These are phyloP conservation scores for Nannoperca australis DNA, from an alignment of 2,797 vertebrate species.

Conservation along the genomic window DNA sequence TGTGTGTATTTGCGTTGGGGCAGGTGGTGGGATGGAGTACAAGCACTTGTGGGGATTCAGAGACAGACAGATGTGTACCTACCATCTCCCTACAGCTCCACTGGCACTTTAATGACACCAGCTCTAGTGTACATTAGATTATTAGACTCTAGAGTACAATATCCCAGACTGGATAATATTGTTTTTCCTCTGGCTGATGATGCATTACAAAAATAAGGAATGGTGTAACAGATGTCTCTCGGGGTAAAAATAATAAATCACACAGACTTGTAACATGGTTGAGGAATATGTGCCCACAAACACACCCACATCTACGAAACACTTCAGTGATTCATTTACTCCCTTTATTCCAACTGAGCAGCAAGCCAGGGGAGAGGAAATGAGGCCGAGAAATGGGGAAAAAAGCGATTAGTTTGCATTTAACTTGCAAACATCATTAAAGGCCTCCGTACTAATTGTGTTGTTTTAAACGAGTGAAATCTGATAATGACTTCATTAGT, in stretches of 20 bases:
- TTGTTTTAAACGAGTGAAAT: constrained; percentile 84
- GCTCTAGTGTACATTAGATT: constrained; percentile 84
- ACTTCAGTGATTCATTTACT: constrained; percentile 81
- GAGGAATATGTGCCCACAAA: constrained; percentile 68
- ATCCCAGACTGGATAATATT: constrained; percentile 86
- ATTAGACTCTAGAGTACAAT: constrained; percentile 86
- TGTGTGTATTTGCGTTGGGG: constrained; percentile 44
- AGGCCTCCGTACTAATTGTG: constrained; percentile 81
- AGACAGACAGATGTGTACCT: constrained; percentile 76
- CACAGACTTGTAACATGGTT: constrained; percentile 73
- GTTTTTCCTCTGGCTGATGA: constrained; percentile 86
- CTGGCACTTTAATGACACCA: constrained; percentile 83
- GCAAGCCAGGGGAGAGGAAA: constrained; percentile 60
- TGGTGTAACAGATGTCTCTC: constrained; percentile 85
- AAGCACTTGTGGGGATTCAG: constrained; percentile 55
- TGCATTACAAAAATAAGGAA: constrained; percentile 88
- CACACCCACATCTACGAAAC: constrained; percentile 66
- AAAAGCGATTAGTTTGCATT: constrained; percentile 78
- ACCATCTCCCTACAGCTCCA: constrained; percentile 76
- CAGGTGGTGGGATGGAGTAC: constrained; percentile 41
- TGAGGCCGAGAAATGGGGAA: constrained; percentile 61
- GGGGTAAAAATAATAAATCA: constrained; percentile 86
- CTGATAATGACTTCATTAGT: constrained; percentile 88
- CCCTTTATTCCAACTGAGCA: constrained; percentile 66
- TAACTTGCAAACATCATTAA: constrained; percentile 85